These are phyloP conservation scores for Drosophila melanica DNA, from an alignment of 1,140 invertebrate species.

Conservation along the genomic window DNA sequence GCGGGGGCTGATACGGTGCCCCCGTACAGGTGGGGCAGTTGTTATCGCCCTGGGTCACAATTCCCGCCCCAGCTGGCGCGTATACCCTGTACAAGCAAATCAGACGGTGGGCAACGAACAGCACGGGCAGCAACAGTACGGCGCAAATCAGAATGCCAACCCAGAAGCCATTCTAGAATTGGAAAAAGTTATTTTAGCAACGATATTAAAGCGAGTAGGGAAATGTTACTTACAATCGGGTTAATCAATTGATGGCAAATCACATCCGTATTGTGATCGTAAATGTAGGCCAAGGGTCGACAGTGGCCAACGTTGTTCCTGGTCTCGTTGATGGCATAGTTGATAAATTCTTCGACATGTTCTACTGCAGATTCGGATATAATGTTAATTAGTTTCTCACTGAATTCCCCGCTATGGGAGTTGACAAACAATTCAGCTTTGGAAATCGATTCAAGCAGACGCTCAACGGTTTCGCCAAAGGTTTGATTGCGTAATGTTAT, in stretches of 20 bases:
- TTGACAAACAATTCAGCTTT: not conserved
- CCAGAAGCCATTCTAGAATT: not conserved
- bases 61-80: not conserved
- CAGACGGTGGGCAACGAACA: not conserved
- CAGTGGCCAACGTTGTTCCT: not conserved
- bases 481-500: not conserved
- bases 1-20: not conserved
- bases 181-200: not conserved
- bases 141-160: not conserved
- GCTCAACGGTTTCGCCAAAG: not conserved
- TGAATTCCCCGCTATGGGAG: not conserved
- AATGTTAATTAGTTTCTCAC: not conserved
- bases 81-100: not conserved
- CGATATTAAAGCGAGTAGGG: too few species aligned
- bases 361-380: not conserved
- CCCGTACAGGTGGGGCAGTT: not conserved
- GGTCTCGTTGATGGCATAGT: not conserved
- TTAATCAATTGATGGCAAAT: not conserved
- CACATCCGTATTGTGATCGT: not conserved
- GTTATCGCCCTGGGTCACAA: not conserved
- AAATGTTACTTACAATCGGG: conserved; percentile 1
- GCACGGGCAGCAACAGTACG: not conserved
- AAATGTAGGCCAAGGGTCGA: not conserved
- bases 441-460: not conserved
- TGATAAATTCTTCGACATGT: not conserved